phyloP scores from a whole-genome alignment of 2,113 vertebrate genomes.

The Apus apus region DNA sequence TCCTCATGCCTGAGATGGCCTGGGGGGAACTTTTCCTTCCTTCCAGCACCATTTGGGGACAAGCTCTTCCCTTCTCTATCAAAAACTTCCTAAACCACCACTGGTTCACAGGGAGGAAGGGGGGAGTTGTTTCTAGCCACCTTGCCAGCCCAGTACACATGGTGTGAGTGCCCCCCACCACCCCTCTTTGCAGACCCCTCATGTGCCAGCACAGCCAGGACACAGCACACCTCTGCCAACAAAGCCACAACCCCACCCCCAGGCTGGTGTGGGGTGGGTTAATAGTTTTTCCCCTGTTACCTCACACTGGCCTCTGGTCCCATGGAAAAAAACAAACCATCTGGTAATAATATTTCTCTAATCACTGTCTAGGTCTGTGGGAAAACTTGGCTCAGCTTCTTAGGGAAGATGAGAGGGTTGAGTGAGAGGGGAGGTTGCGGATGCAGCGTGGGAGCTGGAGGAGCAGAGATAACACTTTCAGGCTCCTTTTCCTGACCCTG shows the following conservation, averaged over 20 bases:
- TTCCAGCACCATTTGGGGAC: not conserved
- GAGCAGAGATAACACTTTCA: not conserved
- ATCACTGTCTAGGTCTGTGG: constrained; percentile 71
- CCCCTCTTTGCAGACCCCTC: not conserved
- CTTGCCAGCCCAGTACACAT: fast-evolving
- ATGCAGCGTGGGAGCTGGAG: not conserved
- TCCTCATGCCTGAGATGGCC: not conserved
- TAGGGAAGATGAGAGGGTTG: not conserved
- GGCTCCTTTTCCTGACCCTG: not conserved
- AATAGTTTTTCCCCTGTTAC: constrained; percentile 49
- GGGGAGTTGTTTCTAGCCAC: not conserved
- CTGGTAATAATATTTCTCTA: constrained; percentile 75
- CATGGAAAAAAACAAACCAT: constrained; percentile 71
- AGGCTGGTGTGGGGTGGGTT: constrained; percentile 45
- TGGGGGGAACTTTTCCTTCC: not conserved
- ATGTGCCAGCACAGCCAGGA: fast-evolving
- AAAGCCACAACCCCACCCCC: not conserved
- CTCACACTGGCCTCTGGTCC: constrained; percentile 64
- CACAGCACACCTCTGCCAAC: fast-evolving
- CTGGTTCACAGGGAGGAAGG: fast-evolving
- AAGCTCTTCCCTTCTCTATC: not conserved
- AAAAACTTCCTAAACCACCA: not conserved
- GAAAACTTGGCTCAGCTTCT: constrained; percentile 67
- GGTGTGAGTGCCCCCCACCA: not conserved
- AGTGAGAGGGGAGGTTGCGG: not conserved